Percentiles rank a stretch among this genome's conserved stretches.
Evolutionary conservation across 2,888 invertebrate genomes (phyloP).

Genomic region (Acronicta psi): DNA sequence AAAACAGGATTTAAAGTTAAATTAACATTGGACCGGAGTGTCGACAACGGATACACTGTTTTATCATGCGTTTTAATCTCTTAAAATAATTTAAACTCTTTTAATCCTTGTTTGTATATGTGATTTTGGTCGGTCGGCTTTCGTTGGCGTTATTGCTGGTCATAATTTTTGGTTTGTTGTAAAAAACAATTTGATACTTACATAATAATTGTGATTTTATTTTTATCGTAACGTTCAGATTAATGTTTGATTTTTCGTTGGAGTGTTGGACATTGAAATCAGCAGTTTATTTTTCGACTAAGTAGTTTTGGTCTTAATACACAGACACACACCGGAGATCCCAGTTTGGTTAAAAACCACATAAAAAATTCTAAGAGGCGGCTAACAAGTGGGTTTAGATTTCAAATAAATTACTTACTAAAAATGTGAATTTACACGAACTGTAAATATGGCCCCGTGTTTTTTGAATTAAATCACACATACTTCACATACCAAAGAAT

Average conservation of each 20-base stretch:
- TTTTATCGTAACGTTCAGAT: slow-evolving; percentile 3
- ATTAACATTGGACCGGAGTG: slow-evolving; percentile 70
- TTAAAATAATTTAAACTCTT: slow-evolving; percentile 81
- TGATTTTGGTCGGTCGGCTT: slow-evolving; percentile 45
- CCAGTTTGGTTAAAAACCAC: too few relatives aligned
- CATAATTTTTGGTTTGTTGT: slow-evolving; percentile 32
- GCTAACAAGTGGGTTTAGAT: too few relatives aligned
- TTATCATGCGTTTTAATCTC: slow-evolving; percentile 80
- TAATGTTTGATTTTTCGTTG: slow-evolving; percentile 8
- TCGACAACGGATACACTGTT: slow-evolving; percentile 64
- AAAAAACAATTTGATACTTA: slow-evolving; percentile 24
- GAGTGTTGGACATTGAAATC: too few relatives aligned
- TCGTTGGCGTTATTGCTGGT: slow-evolving; percentile 34
- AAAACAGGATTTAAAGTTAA: slow-evolving; percentile 75
- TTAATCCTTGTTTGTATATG: slow-evolving; percentile 72
- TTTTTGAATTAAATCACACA: too few relatives aligned
- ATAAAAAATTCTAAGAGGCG: too few relatives aligned
- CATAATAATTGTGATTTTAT: slow-evolving; percentile 20
- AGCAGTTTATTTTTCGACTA: too few relatives aligned
- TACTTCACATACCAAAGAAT: too few relatives aligned
- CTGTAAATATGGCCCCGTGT: too few relatives aligned
- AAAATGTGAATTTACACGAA: too few relatives aligned
- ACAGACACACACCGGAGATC: too few relatives aligned
- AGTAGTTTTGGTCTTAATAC: too few relatives aligned
- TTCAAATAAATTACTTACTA: too few relatives aligned